Evolutionary conservation across 92 coral and sea anemone species (phyloP), one percentile per base, ranked within the genome.

Genomic region (Meandrina meandrites): DNA sequence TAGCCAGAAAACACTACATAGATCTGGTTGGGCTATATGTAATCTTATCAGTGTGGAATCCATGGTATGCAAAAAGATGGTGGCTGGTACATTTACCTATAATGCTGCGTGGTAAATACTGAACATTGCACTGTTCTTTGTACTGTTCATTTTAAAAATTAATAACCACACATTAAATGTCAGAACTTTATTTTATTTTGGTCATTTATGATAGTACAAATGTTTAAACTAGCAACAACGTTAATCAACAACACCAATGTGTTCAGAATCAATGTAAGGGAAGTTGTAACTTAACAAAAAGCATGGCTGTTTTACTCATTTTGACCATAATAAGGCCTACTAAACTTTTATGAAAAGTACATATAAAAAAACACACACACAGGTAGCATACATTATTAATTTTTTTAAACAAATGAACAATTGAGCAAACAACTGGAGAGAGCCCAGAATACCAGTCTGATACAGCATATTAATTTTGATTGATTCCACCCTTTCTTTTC

Each of bases 281-380:
- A 73, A 73, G n/a, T 37, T 37, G n/a, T 35, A 73, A 34, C 77
- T 60, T 36, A 11, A 58, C 24, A 60, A 64, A 22, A 40, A 60
- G 56, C 84, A 81, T 68, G 30, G 64, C 75, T 58, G 66, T 75
- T 28, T 62, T 37, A 75, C 88, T n/a, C 53, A 76, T 45, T 62
- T 47, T 5, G 88, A 85, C 88, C 88, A 27, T 58, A 75, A 76
- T 30, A 30, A n/a, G 88, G 88, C 88, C 88, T 85, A 85, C 88
- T 74, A 53, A 58, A 85, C 88, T 85, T 85, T 85, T 85, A 85
- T 85, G 88, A 85, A 85, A 85, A 85, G 88, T 77, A 85, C 73
- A 50, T 62, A 67, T 62, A 42, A 66, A 34, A 84, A 16, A 75
- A 40, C n/a, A 81, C 57, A 79, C 45, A 71, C 30, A n/a, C 22